A percentile compares a stretch with the other conserved stretches of the same genome.
Conservation (phyloP, 1,140 invertebrate genomes). For the Papilio polytes region DNA sequence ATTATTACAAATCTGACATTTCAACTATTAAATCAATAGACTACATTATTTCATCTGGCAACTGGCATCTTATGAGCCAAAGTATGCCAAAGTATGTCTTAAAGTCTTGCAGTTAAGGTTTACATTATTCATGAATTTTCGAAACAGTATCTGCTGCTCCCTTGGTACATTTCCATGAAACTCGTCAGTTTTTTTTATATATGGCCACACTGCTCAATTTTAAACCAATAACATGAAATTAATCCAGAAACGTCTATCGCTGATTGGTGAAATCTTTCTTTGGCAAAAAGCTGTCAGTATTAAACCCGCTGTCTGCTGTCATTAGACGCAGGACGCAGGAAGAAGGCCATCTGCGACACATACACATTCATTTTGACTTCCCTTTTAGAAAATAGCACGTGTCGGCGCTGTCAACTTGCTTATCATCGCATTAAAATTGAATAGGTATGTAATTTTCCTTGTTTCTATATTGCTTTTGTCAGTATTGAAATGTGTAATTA, state of each 20-base stretch:
- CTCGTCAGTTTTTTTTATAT: neutral
- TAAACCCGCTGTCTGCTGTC: conserved; percentile 29
- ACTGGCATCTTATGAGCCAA: no score
- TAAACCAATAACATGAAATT: conserved; percentile 24
- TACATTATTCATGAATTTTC: no score
- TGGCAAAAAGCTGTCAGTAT: conserved; percentile 27
- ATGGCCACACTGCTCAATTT: conserved; percentile 1
- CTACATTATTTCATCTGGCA: no score
- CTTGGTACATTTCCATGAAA: neutral
- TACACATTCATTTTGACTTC: conserved; percentile 54
- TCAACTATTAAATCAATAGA: no score
- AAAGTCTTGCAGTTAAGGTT: no score
- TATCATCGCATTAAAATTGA: conserved; percentile 59
- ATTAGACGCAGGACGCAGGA: conserved; percentile 39
- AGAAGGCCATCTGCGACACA: neutral
- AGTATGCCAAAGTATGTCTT: no score
- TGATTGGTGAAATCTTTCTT: conserved; percentile 16
- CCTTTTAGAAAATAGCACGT: conserved; percentile 75
- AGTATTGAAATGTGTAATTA: neutral
- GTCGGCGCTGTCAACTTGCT: conserved; percentile 73
- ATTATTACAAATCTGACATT: no score
- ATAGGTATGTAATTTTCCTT: conserved; percentile 55
- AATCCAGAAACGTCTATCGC: neutral
- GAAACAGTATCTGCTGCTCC: no score
- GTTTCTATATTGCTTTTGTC: neutral